Evolutionary conservation across 2,888 invertebrate species (phyloP).

Genomic region (Hemicrepidius hirtus): DNA sequence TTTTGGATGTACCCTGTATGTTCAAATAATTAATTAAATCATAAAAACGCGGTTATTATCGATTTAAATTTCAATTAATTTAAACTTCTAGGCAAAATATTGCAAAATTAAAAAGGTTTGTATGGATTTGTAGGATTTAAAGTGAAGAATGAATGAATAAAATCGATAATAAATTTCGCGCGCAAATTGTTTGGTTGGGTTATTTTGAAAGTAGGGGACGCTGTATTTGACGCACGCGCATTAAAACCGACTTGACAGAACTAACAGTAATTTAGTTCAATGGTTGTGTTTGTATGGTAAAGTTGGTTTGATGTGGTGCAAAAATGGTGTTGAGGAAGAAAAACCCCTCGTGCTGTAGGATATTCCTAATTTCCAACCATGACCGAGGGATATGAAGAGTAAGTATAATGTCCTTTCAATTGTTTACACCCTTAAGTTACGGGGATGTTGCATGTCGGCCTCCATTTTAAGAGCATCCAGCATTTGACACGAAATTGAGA

Average conservation of each 20-base stretch:
- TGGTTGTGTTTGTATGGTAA: slow-evolving; percentile 70
- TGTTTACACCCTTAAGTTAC: slow-evolving; percentile 46
- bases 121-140: no score
- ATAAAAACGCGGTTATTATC: no score
- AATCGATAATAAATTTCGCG: not conserved
- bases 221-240: slow-evolving; percentile 33
- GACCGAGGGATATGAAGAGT: slow-evolving; percentile 62
- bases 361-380: slow-evolving; percentile 59
- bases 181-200: not conserved
- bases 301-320: slow-evolving; percentile 71
- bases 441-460: slow-evolving; percentile 52
- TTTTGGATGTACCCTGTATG: no score
- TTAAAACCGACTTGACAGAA: slow-evolving; percentile 30
- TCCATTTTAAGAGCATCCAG: slow-evolving; percentile 57
- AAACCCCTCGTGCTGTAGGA: slow-evolving; percentile 56
- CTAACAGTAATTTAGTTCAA: slow-evolving; percentile 68
- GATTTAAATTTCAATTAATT: no score
- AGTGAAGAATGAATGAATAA: no score
- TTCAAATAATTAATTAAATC: no score
- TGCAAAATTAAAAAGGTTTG: no score
- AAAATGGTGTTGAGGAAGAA: slow-evolving; percentile 70
- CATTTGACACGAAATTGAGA: slow-evolving; percentile 53
- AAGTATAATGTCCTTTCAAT: slow-evolving; percentile 45
- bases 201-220: not conserved
- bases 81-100: no score